Conservation (phyloP, 2,888 invertebrate genomes). For the Seira sanloemensis region DNA sequence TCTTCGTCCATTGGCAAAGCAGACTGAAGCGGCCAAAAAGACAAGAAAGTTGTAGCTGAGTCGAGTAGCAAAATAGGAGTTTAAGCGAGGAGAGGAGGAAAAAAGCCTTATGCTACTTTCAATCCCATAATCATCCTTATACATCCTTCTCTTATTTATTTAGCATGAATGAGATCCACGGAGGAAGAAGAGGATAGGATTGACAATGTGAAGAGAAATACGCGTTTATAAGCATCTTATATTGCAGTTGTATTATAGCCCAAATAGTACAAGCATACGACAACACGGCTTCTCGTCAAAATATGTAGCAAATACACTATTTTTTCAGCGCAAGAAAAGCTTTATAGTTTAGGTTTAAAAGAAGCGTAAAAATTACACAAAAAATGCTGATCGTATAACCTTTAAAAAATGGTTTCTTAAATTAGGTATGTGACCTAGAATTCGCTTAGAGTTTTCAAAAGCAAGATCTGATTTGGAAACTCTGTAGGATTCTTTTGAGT, state of each 20-base stretch:
- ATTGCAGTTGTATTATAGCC: neutral
- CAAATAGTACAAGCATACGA: too few species aligned
- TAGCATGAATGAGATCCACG: neutral
- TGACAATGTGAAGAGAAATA: neutral
- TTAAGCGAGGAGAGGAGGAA: neutral
- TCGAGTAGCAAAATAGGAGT: neutral
- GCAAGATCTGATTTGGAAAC: too few species aligned
- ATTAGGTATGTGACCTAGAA: too few species aligned
- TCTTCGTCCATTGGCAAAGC: neutral
- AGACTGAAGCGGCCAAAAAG: neutral
- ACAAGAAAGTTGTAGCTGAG: neutral
- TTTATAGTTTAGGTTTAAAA: too few species aligned
- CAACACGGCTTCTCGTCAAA: too few species aligned
- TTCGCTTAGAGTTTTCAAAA: too few species aligned
- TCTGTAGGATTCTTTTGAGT: too few species aligned
- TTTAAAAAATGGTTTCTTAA: too few species aligned
- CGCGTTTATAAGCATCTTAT: neutral
- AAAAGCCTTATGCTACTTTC: neutral
- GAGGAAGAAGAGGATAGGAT: neutral
- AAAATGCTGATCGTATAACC: too few species aligned
- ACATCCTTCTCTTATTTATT: neutral
- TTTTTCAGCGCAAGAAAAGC: too few species aligned
- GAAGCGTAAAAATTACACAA: too few species aligned
- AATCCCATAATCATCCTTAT: neutral
- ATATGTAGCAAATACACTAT: too few species aligned